Conservation (phyloP, 1,140 invertebrate genomes). For the Lordiphosa mommai region DNA sequence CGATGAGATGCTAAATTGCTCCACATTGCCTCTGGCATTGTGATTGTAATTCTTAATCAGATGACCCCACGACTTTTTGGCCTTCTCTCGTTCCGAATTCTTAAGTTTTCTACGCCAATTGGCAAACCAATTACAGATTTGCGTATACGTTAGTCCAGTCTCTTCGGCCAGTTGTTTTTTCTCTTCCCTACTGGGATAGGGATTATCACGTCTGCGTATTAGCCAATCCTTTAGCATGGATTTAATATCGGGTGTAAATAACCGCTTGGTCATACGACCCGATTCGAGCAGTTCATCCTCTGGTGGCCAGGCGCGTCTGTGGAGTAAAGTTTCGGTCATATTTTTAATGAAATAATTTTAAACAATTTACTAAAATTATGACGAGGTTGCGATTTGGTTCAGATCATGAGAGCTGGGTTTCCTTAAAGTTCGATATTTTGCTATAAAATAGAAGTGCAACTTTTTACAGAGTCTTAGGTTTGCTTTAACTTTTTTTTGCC, state of each 20-base stretch:
- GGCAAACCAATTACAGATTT: constrained; percentile 90
- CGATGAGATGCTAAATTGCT: constrained; percentile 87
- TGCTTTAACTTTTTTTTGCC: too few relatives aligned
- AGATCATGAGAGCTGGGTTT: too few relatives aligned
- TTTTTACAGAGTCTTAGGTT: too few relatives aligned
- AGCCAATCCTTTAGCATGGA: constrained; percentile 87
- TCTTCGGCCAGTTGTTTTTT: constrained; percentile 85
- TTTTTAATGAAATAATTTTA: neutral
- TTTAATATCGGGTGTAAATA: constrained; percentile 88
- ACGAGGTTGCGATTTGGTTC: too few relatives aligned
- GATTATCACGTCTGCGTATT: constrained; percentile 85
- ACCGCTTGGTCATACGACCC: constrained; percentile 83
- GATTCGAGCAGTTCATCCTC: constrained; percentile 78
- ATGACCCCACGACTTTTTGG: constrained; percentile 85
- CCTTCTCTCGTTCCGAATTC: constrained; percentile 84
- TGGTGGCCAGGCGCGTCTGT: constrained; percentile 72
- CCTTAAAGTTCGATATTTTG: too few relatives aligned
- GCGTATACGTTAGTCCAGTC: constrained; percentile 86
- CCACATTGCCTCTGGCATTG: constrained; percentile 86
- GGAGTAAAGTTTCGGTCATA: neutral
- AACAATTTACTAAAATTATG: too few relatives aligned
- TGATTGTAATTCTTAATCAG: constrained; percentile 87
- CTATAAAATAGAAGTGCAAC: too few relatives aligned
- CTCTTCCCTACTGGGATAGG: constrained; percentile 86
- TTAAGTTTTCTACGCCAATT: constrained; percentile 88